Percentiles rank a stretch among this genome's conserved stretches.
Evolutionary conservation across 1,140 invertebrate species (phyloP).

Genomic region (Anoplolepis gracilipes): DNA sequence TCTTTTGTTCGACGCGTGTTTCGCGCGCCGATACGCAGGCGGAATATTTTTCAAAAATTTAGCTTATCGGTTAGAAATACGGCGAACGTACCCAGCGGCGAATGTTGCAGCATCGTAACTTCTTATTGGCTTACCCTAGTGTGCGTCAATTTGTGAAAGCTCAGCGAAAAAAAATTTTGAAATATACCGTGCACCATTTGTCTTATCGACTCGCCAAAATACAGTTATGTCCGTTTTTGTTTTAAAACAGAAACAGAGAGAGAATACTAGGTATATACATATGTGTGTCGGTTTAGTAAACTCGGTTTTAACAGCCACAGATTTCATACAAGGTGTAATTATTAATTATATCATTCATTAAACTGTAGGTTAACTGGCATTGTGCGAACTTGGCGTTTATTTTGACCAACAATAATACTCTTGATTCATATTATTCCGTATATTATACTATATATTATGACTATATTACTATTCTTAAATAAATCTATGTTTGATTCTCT

Average conservation of each 20-base stretch:
- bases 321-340: constrained; percentile 20
- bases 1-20: constrained; percentile 36
- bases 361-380: not conserved
- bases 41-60: constrained; percentile 46
- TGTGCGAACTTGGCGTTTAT: constrained; percentile 24
- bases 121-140: constrained; percentile 20
- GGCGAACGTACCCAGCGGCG: not conserved
- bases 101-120: constrained; percentile 43
- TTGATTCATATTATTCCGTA: not conserved
- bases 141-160: constrained; percentile 18
- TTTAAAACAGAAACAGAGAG: constrained; percentile 14
- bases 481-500: not conserved
- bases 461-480: not conserved
- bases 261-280: no score
- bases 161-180: constrained; percentile 9
- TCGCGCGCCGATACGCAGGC: not conserved
- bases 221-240: not conserved
- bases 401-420: constrained; percentile 20
- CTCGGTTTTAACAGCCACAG: not conserved
- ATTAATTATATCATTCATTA: constrained; percentile 43
- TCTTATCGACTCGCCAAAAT: not conserved
- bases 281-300: not conserved
- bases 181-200: constrained; percentile 4
- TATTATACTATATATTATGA: no score
- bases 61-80: not conserved